A percentile compares a stretch with the other conserved stretches of the same genome.
phyloP scores from a whole-genome alignment of 2,113 vertebrate genomes.

The Hippocampus barbouri region DNA sequence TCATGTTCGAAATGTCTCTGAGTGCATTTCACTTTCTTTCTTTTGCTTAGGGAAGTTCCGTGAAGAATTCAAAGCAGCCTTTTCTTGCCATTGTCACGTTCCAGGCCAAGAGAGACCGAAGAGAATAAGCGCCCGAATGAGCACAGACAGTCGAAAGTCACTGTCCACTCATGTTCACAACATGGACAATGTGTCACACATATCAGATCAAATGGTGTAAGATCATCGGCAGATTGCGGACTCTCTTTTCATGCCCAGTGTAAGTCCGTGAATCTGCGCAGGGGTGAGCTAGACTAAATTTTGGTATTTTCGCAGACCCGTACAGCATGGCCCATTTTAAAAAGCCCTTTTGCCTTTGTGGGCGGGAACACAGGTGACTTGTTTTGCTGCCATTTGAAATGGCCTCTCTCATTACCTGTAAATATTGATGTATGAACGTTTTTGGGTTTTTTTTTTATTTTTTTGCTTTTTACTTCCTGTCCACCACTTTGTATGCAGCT shows the following conservation, averaged over 20 bases:
- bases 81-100: constrained; percentile 81
- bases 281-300: no score
- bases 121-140: constrained; percentile 69
- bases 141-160: constrained; percentile 90
- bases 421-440: no score
- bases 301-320: no score
- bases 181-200: constrained; percentile 82
- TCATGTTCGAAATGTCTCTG: not conserved
- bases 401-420: not conserved
- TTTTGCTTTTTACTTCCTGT: no score
- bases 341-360: no score
- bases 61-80: constrained; percentile 94
- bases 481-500: no score
- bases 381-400: no score
- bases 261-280: no score
- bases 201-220: constrained; percentile 83
- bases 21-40: not conserved
- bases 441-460: no score
- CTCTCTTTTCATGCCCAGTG: not conserved
- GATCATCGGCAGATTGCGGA: not conserved
- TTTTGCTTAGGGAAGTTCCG: constrained; percentile 86
- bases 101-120: constrained; percentile 61
- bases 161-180: constrained; percentile 88
- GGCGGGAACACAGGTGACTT: no score
- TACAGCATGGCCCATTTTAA: no score